Percentiles rank a stretch among this genome's conserved stretches.
These are phyloP conservation scores for Leuciscus waleckii DNA, from an alignment of 2,797 vertebrate species.

Conservation along the genomic window DNA sequence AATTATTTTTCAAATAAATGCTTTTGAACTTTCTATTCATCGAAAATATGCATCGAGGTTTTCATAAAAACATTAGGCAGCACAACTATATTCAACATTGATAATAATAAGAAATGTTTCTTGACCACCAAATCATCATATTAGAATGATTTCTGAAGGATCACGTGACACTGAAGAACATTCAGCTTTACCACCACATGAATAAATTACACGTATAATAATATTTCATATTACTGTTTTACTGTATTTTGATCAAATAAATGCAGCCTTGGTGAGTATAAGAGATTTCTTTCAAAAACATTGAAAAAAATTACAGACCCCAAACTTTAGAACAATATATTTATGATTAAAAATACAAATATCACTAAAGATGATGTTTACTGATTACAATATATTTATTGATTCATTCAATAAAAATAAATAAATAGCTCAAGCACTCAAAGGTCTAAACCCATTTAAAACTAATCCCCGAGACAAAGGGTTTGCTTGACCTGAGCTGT, in stretches of 20 bases:
- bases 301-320: neutral
- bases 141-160: neutral
- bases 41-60: neutral
- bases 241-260: neutral
- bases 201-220: neutral
- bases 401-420: neutral
- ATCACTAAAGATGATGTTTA: neutral
- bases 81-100: neutral
- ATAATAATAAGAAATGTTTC: neutral
- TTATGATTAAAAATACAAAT: neutral
- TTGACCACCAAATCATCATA: neutral
- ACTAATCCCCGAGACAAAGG: constrained; percentile 49
- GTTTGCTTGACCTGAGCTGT: neutral
- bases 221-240: neutral
- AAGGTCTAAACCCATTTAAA: constrained; percentile 53
- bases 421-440: neutral
- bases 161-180: neutral
- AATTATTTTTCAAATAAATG: neutral
- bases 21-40: neutral
- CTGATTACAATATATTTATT: neutral
- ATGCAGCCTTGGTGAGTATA: neutral
- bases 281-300: neutral
- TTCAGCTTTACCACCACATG: neutral
- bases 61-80: neutral
- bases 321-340: neutral